These are phyloP conservation scores for Pterophyllum scalare DNA, from an alignment of 2,113 vertebrate genomes.

Conservation along the genomic window DNA sequence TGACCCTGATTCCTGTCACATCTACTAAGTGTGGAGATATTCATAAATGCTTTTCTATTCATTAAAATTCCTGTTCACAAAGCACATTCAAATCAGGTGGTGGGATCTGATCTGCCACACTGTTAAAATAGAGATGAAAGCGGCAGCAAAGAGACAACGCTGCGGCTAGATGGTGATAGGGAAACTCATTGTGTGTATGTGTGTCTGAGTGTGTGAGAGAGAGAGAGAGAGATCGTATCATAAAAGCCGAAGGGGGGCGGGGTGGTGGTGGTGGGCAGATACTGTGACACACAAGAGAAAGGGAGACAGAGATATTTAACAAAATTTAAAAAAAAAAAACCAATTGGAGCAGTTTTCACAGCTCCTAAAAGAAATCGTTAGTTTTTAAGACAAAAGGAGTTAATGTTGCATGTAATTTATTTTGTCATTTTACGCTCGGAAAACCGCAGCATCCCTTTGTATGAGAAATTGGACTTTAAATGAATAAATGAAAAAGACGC, in stretches of 20 bases:
- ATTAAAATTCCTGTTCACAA: slow-evolving; percentile 54
- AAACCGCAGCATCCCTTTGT: slow-evolving; percentile 6
- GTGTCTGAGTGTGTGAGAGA: neutral
- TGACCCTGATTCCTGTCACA: slow-evolving; percentile 40
- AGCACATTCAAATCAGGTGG: slow-evolving; percentile 51
- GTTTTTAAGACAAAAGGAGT: slow-evolving; percentile 1
- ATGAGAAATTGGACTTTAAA: slow-evolving; percentile 29
- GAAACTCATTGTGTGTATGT: slow-evolving; percentile 3
- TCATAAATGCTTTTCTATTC: slow-evolving; percentile 41
- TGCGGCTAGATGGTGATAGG: slow-evolving; percentile 24
- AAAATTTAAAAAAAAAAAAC: neutral
- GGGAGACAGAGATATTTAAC: slow-evolving; percentile 10
- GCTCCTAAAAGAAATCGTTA: neutral
- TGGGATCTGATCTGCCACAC: slow-evolving; percentile 47
- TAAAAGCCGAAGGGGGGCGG: slow-evolving; percentile 20
- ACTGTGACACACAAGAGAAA: slow-evolving; percentile 12
- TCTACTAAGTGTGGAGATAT: slow-evolving; percentile 33
- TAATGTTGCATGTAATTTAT: slow-evolving; percentile 34
- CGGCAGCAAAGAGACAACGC: slow-evolving; percentile 41
- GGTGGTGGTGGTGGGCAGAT: no score
- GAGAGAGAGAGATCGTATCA: slow-evolving; percentile 10
- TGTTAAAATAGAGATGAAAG: slow-evolving; percentile 57
- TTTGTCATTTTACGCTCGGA: slow-evolving; percentile 31
- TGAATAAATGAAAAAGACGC: slow-evolving; percentile 30
- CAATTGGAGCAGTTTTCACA: slow-evolving; percentile 7